phyloP scores from a whole-genome alignment of 2,113 vertebrate species.

The Labeo catla region DNA sequence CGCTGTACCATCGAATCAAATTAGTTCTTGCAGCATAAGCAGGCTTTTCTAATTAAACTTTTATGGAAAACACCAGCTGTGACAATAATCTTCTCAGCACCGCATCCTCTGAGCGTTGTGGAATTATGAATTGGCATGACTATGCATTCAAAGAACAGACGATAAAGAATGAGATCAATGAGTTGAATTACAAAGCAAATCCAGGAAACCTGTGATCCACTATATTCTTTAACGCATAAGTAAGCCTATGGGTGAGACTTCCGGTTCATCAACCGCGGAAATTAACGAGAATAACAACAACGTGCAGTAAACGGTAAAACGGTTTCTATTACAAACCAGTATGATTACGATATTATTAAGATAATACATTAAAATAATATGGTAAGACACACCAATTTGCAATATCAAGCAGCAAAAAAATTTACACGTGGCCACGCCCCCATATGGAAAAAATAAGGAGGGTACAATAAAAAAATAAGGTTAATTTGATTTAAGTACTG shows the following conservation, averaged over 20 bases:
- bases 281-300: too few species aligned
- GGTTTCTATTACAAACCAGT: too few species aligned
- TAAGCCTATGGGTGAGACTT: too few species aligned
- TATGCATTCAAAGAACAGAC: not conserved
- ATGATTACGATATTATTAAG: too few species aligned
- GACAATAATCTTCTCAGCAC: not conserved
- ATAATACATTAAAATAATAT: too few species aligned
- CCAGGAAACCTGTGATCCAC: not conserved
- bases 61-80: slow-evolving; percentile 5
- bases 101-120: not conserved
- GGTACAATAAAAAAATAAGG: not conserved
- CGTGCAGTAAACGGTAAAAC: too few species aligned
- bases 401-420: too few species aligned
- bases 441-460: too few species aligned
- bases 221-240: too few species aligned
- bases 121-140: not conserved
- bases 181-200: not conserved
- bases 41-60: not conserved
- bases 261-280: too few species aligned
- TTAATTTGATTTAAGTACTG: not conserved
- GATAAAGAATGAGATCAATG: not conserved
- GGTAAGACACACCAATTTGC: too few species aligned
- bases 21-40: slow-evolving; percentile 3
- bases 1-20: not conserved
- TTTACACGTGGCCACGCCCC: too few species aligned